Percentiles rank a stretch among this genome's conserved stretches.
Evolutionary conservation across 2,797 vertebrate genomes (phyloP).

Genomic region (Mycteria americana): DNA sequence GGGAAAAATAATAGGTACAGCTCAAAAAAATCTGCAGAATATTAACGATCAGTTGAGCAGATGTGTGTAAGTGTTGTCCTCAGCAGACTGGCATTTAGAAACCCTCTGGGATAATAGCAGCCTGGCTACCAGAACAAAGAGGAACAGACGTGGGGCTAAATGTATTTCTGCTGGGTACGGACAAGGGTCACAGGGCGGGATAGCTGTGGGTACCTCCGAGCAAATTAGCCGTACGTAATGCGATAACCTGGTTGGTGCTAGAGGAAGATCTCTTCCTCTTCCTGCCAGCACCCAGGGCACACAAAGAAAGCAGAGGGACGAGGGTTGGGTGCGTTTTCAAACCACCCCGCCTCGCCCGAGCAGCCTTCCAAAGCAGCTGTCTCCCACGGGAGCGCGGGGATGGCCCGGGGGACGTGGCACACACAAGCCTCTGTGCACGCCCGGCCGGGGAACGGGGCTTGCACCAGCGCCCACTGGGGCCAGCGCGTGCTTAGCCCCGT

Average conservation of each 20-base stretch:
- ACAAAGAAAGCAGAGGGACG: background rate
- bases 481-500: background rate
- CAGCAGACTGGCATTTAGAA: background rate
- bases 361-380: background rate
- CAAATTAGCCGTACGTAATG: background rate
- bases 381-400: accelerated
- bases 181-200: background rate
- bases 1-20: no score
- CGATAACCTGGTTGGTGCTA: background rate
- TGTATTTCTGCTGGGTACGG: background rate
- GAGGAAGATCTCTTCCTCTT: background rate
- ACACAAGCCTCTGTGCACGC: background rate
- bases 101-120: background rate
- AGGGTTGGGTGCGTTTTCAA: background rate
- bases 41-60: background rate
- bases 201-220: background rate
- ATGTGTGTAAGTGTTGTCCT: background rate
- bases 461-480: accelerated
- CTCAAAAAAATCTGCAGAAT: background rate
- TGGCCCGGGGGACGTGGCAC: background rate
- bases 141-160: background rate
- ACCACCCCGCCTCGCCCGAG: background rate
- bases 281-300: background rate
- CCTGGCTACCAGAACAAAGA: background rate
- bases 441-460: background rate